Conservation (phyloP, 2,797 vertebrate genomes). For the Steatocranus sp. region DNA sequence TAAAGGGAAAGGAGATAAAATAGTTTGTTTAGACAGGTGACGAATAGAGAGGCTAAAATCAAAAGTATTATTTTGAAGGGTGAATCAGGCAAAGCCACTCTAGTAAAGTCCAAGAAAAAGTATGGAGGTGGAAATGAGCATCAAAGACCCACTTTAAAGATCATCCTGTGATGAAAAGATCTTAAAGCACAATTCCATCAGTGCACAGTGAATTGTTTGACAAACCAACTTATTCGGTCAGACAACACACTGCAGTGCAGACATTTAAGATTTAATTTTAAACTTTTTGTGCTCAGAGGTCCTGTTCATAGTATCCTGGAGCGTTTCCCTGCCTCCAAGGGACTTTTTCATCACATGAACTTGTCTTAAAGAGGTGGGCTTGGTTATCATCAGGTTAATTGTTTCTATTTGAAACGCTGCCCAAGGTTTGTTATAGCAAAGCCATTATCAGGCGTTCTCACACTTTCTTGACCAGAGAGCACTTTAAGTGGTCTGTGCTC, state of each 20-base stretch:
- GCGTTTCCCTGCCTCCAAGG: neutral
- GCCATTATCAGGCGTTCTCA: neutral
- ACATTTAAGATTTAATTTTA: neutral
- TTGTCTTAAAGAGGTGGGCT: neutral
- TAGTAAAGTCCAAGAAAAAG: neutral
- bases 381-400: neutral
- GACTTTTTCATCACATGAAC: neutral
- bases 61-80: neutral
- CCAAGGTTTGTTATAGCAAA: neutral
- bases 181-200: neutral
- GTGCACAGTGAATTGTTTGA: neutral
- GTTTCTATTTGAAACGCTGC: neutral
- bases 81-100: neutral
- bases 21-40: neutral
- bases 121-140: neutral
- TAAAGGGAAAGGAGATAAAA: neutral
- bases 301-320: neutral
- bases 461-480: neutral
- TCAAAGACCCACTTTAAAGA: neutral
- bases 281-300: neutral
- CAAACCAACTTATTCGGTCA: neutral
- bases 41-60: neutral
- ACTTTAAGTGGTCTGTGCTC: neutral
- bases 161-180: neutral
- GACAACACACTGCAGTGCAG: neutral